Percentiles rank a stretch among this genome's conserved stretches.
phyloP scores from a whole-genome alignment of 2,113 vertebrate genomes.

The Dasyprocta punctata region DNA sequence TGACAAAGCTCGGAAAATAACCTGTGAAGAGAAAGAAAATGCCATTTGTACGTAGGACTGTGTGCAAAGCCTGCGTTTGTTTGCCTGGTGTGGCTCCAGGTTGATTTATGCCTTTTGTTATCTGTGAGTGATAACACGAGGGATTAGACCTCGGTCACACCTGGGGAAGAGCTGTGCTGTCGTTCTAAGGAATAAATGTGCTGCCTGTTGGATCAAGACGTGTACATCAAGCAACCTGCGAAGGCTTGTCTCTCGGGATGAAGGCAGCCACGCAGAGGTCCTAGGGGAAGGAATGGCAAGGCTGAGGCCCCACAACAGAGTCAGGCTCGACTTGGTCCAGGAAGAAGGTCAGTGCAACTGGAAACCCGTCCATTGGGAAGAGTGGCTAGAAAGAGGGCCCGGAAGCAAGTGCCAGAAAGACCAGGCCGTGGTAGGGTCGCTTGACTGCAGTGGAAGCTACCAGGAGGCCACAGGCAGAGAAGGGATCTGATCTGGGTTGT shows the following conservation, averaged over 20 bases:
- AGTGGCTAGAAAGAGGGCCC: not conserved
- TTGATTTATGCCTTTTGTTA: conserved; percentile 40
- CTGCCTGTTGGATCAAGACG: not conserved
- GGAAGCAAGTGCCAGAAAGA: not conserved
- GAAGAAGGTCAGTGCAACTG: not conserved
- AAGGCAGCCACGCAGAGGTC: not conserved
- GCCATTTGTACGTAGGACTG: not conserved
- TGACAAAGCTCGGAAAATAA: conserved; percentile 94
- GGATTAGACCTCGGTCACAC: not conserved
- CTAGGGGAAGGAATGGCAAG: not conserved
- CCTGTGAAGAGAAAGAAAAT: conserved; percentile 85
- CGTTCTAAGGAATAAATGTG: not conserved
- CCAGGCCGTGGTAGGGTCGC: too few relatives aligned
- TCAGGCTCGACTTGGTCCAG: not conserved
- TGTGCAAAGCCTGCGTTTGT: not conserved
- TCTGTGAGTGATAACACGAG: conserved; percentile 15
- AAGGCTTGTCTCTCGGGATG: not conserved
- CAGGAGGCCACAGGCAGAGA: not conserved
- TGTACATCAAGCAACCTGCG: not conserved
- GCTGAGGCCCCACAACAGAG: not conserved
- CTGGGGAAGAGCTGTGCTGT: not conserved
- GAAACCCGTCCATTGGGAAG: not conserved
- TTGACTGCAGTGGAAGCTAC: too few relatives aligned
- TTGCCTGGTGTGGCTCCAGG: not conserved
- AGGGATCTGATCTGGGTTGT: not conserved